phyloP scores from a whole-genome alignment of 2,113 vertebrate species.

The Athene noctua region DNA sequence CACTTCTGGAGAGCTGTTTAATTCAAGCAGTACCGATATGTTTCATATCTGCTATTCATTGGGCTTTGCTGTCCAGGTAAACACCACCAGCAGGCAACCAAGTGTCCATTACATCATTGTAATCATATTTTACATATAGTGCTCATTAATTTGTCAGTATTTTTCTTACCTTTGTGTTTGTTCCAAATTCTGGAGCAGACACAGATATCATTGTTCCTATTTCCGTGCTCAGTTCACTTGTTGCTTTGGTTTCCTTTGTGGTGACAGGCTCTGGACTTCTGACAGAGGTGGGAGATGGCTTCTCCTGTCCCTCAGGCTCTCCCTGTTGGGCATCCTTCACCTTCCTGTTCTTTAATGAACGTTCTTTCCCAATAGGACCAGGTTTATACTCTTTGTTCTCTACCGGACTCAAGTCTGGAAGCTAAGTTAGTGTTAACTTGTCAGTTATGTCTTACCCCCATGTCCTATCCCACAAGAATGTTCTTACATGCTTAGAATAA shows the following conservation, averaged over 20 bases:
- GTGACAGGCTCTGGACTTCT: slow-evolving; percentile 84
- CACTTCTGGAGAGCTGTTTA: background rate
- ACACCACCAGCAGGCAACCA: background rate
- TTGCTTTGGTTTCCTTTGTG: slow-evolving; percentile 80
- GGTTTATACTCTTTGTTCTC: slow-evolving; percentile 98
- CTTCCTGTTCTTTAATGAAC: slow-evolving; percentile 96
- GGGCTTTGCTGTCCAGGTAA: background rate
- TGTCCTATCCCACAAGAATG: background rate
- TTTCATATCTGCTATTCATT: background rate
- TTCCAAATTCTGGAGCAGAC: slow-evolving; percentile 86
- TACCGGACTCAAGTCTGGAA: slow-evolving; percentile 89
- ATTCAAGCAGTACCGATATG: background rate
- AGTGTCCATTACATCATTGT: background rate
- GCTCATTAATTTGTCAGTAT: background rate
- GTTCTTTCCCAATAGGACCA: slow-evolving; percentile 96
- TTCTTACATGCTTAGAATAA: background rate
- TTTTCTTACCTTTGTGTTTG: slow-evolving; percentile 84
- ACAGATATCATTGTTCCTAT: slow-evolving; percentile 95
- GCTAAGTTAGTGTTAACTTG: slow-evolving; percentile 74
- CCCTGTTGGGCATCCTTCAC: slow-evolving; percentile 91
- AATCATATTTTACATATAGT: background rate
- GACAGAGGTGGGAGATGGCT: slow-evolving; percentile 70
- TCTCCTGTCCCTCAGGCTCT: slow-evolving; percentile 88
- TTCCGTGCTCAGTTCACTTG: slow-evolving; percentile 87
- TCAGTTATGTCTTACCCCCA: slow-evolving; percentile 6